A percentile compares a stretch with the other conserved stretches of the same genome.
These are phyloP conservation scores for Trachymyrmex septentrionalis DNA, from an alignment of 1,140 invertebrate genomes.

Conservation along the genomic window DNA sequence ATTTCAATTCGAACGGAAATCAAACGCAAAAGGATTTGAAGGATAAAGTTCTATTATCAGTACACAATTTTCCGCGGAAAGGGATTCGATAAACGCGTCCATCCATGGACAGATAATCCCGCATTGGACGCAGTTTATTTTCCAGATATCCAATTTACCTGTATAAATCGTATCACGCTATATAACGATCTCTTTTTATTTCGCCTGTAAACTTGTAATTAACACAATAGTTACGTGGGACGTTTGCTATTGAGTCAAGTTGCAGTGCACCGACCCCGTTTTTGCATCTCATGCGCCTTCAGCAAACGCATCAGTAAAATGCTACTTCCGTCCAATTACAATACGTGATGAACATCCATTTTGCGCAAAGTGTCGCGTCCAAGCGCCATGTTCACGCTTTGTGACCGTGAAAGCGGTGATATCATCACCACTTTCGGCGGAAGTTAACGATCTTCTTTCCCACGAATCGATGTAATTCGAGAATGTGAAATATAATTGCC, in stretches of 20 bases:
- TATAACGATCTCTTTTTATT: slow-evolving; percentile 54
- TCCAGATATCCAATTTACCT: slow-evolving; percentile 60
- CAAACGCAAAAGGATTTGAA: slow-evolving; percentile 40
- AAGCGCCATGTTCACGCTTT: slow-evolving; percentile 23
- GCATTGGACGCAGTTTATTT: slow-evolving; percentile 47
- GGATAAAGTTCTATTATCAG: slow-evolving; percentile 56
- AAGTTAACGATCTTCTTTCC: slow-evolving; percentile 30
- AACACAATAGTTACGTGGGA: slow-evolving; percentile 19
- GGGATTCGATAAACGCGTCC: slow-evolving; percentile 49
- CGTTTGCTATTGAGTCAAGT: slow-evolving; percentile 61
- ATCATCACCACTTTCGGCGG: neutral
- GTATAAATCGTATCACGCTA: slow-evolving; percentile 34
- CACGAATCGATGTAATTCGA: slow-evolving; percentile 12
- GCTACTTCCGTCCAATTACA: slow-evolving; percentile 40
- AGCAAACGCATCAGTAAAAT: slow-evolving; percentile 28
- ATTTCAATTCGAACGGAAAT: slow-evolving; percentile 47
- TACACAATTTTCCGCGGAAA: slow-evolving; percentile 57
- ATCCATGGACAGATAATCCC: slow-evolving; percentile 45
- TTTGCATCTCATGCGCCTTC: slow-evolving; percentile 41
- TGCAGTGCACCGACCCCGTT: slow-evolving; percentile 21
- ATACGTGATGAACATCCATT: slow-evolving; percentile 32
- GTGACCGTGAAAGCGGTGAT: slow-evolving; percentile 24
- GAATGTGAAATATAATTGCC: slow-evolving; percentile 8
- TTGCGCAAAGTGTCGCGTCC: slow-evolving; percentile 14
- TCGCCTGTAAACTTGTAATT: slow-evolving; percentile 42